Evolutionary conservation across 2,797 vertebrate species (phyloP).

Genomic region (Antrozous pallidus): DNA sequence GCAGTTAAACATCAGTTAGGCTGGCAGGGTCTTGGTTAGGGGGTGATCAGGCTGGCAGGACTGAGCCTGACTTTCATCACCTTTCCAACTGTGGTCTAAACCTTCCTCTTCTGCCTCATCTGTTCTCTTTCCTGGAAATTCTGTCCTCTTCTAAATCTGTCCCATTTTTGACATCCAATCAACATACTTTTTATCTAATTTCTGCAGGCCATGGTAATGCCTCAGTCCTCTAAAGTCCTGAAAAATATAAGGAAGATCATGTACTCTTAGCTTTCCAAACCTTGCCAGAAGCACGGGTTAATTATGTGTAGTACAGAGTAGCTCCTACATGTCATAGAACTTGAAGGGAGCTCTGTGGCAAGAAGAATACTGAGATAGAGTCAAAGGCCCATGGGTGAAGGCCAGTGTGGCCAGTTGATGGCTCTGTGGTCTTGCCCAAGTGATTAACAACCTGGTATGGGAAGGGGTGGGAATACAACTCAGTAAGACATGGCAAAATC

Average conservation of each 20-base stretch:
- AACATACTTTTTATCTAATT: not conserved
- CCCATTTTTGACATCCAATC: not conserved
- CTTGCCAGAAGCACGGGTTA: not conserved
- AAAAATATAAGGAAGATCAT: not conserved
- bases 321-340: not conserved
- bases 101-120: not conserved
- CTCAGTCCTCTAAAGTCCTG: not conserved
- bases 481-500: not conserved
- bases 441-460: not conserved
- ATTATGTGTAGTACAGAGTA: not conserved
- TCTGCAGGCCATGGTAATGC: not conserved
- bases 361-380: not conserved
- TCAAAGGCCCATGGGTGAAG: not conserved
- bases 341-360: not conserved
- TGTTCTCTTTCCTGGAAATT: not conserved
- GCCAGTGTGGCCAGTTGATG: not conserved
- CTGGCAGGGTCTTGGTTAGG: too few species aligned
- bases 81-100: not conserved
- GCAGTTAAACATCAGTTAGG: too few species aligned
- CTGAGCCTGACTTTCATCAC: not conserved
- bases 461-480: not conserved
- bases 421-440: not conserved
- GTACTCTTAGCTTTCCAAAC: not conserved
- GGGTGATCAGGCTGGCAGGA: too few species aligned
- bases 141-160: not conserved